Evolutionary conservation across 35 echinoderm and acorn worm genomes (phyloP), one percentile per base, ranked within the genome.

Genomic region (Heliocidaris erythrogramma): DNA sequence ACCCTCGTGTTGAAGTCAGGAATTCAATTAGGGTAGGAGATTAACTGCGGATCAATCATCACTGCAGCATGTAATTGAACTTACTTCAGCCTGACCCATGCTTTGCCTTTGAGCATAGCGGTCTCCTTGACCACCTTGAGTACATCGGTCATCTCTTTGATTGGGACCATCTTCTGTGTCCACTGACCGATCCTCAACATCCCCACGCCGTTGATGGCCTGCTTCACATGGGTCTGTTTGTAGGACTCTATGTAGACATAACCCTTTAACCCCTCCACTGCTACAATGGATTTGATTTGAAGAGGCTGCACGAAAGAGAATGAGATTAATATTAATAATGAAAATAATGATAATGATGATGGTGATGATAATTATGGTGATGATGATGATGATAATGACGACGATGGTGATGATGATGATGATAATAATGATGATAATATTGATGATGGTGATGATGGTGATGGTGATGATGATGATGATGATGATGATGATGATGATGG

Each of bases 171-270:
- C 91, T 97, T 95, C 92, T 99, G 97, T 1, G 92, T 96, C 96
- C 96, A 97, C 85, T 96, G 97, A 13, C 98, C 97, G 24, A 96
- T 94, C 16, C 98, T 69, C 2, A 99, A 94, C 65, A 97, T 97
- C 35, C 98, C 95, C 9, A 97, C 98, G 12, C 98, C 98, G 13
- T 96, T 93, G 59, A 99, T 99, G 94, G 98, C 96, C 42, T 97
- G 97, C 88, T 99, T 99, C 30, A 99, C 96, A 85, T 99, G 98
- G 27, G 98, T 99, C 97, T 99, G 98, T 31, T 99, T 99, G 94
- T 96, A 99, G 1, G 98, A 94, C 92, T 99, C 98, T 5, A 99
- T 94, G 92, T 99, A 99, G 87, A 99, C 90, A 86, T 97, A 97
- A 0, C 98, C 98, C 85, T 99, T 99, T 30, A 99, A 94, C 13